phyloP scores from a whole-genome alignment of 2,888 invertebrate species.

The Callinectes sapidus region DNA sequence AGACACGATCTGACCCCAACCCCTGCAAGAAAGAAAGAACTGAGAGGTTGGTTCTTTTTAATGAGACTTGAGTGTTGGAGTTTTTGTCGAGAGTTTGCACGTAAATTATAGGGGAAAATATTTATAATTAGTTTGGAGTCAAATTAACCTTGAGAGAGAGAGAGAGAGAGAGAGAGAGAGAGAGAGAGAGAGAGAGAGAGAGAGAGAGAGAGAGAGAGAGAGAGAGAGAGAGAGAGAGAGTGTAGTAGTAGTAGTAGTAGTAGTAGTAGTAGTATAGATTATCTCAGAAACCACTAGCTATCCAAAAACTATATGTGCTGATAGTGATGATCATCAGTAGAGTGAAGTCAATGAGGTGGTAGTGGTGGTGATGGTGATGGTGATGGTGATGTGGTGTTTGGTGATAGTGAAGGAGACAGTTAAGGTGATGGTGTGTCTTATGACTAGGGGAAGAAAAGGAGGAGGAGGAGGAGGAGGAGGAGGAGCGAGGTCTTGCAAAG shows the following conservation, averaged over 20 bases:
- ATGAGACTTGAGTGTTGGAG: no score
- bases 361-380: background rate
- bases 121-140: background rate
- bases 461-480: background rate
- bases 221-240: conserved; percentile 1
- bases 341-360: background rate
- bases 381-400: background rate
- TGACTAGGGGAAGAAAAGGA: background rate
- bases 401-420: background rate
- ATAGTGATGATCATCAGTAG: background rate
- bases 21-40: background rate
- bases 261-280: no score
- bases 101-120: background rate
- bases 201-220: conserved; percentile 10
- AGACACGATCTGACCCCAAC: background rate
- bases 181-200: background rate
- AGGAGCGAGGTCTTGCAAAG: background rate
- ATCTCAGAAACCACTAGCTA: no score
- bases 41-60: background rate
- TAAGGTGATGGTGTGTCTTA: conserved; percentile 3
- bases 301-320: background rate
- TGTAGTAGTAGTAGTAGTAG: background rate
- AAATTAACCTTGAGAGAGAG: background rate
- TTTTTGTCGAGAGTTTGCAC: background rate
- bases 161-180: conserved; percentile 17